Base-by-base conservation (phyloP, 35 echinoderm and acorn worm species). In the Eucidaris tribuloides region DNA sequence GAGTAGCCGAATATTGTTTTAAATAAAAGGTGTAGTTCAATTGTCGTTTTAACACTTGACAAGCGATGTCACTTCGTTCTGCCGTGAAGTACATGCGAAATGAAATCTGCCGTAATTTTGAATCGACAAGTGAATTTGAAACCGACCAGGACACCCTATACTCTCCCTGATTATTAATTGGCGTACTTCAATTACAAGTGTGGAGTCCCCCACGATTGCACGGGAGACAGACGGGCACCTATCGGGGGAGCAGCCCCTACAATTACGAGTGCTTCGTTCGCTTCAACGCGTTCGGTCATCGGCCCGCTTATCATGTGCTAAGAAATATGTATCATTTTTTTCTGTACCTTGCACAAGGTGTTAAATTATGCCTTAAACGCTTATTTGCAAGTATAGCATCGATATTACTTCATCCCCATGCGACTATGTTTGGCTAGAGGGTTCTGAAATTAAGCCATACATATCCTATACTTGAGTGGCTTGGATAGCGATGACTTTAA, bases 331-430 rank as follows among this genome's bases (percentile, higher is more conserved):
- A 74, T 74, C 68, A 27, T 18, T n/a, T 38, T 40, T 38, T 40
- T 22, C 29, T n/a, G n/a, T n/a, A n/a, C n/a, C 9, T 43, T 20
- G 34, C 20, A 22, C 13, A 24, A 36, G 66, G 68, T 74, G 68
- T 36, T 44, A 74, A 74, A 44, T 42, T 74, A 74, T 74, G n/a
- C 68, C 68, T 33, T 42, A 74, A 74, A 74, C 15, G 68, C 38
- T 33, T 44, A 27, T 35, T 43, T 74, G 34, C n/a, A n/a, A n/a
- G 68, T 44, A 41, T 41, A 20, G 25, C 38, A 74, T 17, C 68
- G 35, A 44, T 74, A 74, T 42, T 74, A 74, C 44, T 42, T 74
- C 68, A 74, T 40, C 44, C 44, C 68, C 14, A 7, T 42, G 41
- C 5, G 34, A 40, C 68, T n/a, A n/a, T n/a, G n/a, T n/a, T n/a